Evolutionary conservation across 2,888 invertebrate species (phyloP), one percentile per base, ranked within the genome.

Genomic region (Tineola bisselliella): DNA sequence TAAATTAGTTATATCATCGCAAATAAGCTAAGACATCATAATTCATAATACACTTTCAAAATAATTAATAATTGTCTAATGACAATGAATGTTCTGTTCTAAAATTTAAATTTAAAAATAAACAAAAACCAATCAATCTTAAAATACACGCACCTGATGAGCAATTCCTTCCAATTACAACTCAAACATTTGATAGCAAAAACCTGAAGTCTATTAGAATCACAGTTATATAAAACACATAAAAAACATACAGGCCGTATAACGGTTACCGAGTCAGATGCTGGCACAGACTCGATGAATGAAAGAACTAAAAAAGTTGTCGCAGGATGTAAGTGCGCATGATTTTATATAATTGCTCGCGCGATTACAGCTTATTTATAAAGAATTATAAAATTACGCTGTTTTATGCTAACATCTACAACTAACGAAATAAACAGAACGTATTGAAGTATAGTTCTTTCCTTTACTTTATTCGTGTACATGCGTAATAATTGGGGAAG

Each of bases 161-260:
- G 18, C 48, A 48, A 48, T 48, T 48, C 17, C 15, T 48, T 15
- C 48, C 54, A 54, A 54, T 54, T 54, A 54, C 54, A 54, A 54
- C 18, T 18, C 18, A 8, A 25, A 54, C 54, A 15, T 54, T 54
- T 48, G 15, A 8, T 1, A 2, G 15, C 48, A 48, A 48, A 48
- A 48, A 48, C 48, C 2, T 48, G 15, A 17, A 48, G 72, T 63
- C 81, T 75, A 84, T 84, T 84, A 84, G 75, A 84, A 75, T 67
- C 76, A 84, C 84, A 84, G 84, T 84, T 84, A 84, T 78, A 77
- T 79, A 81, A 84, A 81, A 78, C 76, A 74, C 68, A 76, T 74
- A 70, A 75, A 80, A 81, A 79, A 62, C 62, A 15, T 58, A 58
- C 33, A 33, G 58, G 58, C 15, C 33, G 58, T 33, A 8, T 58